Percentiles rank a stretch among this genome's conserved stretches.
Evolutionary conservation across 2,888 invertebrate species (phyloP).

Genomic region (Pammene fasciana): DNA sequence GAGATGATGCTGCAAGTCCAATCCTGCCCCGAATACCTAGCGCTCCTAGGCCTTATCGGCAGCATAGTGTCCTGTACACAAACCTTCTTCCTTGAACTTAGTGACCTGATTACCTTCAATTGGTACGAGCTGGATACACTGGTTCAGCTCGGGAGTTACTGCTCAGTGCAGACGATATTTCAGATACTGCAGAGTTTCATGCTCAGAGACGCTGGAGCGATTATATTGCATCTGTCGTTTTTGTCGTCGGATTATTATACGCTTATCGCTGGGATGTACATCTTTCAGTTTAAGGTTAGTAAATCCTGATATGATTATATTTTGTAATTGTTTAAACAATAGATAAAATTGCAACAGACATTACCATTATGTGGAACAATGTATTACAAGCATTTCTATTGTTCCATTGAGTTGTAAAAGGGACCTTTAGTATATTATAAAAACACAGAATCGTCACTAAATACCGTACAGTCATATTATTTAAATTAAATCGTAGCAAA

Average conservation of each 20-base stretch:
- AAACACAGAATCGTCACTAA: too few relatives aligned
- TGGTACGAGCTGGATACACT: slow-evolving; percentile 88
- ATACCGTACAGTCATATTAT: too few relatives aligned
- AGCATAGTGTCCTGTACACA: slow-evolving; percentile 90
- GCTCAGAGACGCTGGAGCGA: slow-evolving; percentile 90
- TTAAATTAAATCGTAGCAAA: too few relatives aligned
- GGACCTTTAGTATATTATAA: too few relatives aligned
- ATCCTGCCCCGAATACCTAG: slow-evolving; percentile 90
- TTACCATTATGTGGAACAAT: too few relatives aligned
- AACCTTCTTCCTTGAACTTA: slow-evolving; percentile 89
- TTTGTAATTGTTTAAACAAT: too few relatives aligned
- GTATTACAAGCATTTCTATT: too few relatives aligned
- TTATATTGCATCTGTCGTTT: slow-evolving; percentile 91
- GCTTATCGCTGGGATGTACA: slow-evolving; percentile 89
- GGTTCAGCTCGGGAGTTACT: slow-evolving; percentile 84
- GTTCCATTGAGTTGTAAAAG: too few relatives aligned
- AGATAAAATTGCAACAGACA: too few relatives aligned
- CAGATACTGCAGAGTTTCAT: slow-evolving; percentile 90
- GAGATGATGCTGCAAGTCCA: slow-evolving; percentile 92
- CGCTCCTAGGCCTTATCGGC: slow-evolving; percentile 91
- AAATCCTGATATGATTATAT: background rate
- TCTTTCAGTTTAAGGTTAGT: slow-evolving; percentile 91
- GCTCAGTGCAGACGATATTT: slow-evolving; percentile 88
- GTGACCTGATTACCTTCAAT: slow-evolving; percentile 86
- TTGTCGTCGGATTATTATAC: slow-evolving; percentile 94